A percentile compares a stretch with the other conserved stretches of the same genome.
These are phyloP conservation scores for Coracias cyanogaster DNA, from an alignment of 2,797 vertebrate species.

Conservation along the genomic window DNA sequence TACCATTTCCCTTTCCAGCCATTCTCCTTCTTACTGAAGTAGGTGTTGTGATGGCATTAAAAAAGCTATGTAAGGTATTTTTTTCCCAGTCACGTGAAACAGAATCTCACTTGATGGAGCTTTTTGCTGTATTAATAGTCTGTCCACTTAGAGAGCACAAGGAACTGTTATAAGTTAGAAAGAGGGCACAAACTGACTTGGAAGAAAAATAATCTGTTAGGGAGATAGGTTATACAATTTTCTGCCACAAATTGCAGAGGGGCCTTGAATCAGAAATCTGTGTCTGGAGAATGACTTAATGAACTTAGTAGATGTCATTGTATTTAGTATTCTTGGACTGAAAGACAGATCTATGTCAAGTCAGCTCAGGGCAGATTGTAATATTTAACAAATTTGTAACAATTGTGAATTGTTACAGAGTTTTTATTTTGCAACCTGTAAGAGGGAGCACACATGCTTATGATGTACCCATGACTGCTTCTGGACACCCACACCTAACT, in stretches of 20 bases:
- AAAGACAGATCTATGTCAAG: background rate
- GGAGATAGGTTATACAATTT: conserved; percentile 52
- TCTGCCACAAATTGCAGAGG: conserved; percentile 52
- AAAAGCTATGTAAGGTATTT: background rate
- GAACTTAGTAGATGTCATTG: conserved; percentile 20
- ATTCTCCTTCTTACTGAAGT: background rate
- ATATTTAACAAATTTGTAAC: background rate
- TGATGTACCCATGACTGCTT: background rate
- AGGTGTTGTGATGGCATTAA: background rate
- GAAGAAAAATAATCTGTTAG: conserved; percentile 57
- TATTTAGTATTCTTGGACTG: background rate
- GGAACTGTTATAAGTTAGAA: conserved; percentile 26
- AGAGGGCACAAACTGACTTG: conserved; percentile 40
- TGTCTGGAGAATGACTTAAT: conserved; percentile 17
- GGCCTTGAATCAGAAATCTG: conserved; percentile 35
- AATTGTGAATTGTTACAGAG: background rate
- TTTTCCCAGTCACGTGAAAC: background rate
- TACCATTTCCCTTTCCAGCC: background rate
- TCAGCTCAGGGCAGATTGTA: background rate
- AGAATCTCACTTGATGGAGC: background rate
- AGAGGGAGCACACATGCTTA: rapidly evolving
- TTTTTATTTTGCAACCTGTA: background rate
- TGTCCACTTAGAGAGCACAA: conserved; percentile 12
- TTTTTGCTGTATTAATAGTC: background rate
- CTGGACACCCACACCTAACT: background rate